Base-by-base conservation (phyloP, 2,113 vertebrate genomes). In the Puma concolor region DNA sequence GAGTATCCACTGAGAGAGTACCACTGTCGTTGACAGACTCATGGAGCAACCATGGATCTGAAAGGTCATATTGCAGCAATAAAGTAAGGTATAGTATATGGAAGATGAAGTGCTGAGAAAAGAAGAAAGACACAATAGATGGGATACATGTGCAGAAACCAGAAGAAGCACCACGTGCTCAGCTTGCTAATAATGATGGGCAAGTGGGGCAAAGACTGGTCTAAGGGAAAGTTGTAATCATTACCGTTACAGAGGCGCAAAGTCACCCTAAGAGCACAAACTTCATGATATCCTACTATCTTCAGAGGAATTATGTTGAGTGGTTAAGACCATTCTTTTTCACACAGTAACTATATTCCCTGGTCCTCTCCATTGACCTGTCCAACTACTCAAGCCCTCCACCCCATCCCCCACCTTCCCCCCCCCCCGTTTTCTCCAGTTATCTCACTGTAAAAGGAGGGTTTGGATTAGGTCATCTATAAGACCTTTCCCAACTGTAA, bases 321-420 rank as follows among this genome's bases (percentile, higher is more conserved):
- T 33, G 21, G 54, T 19, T 19, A 82, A 76, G 25, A 67, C 3
- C n/a, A 8, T 23, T 63, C n/a, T n/a, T 41, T 48, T 19, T 76
- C 41, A 71, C 17, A 57, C 1, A 1, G 10, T 27, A 66, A 29
- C 15, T 92, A 13, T 23, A 52, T 60, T 60, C 1, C 13, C 10
- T 41, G 60, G 23, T 27, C 64, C 31, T 80, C 11, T 84, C 7
- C 41, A 90, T 27, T 66, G 15, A 80, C 44, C 38, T n/a, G 14
- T 27, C 36, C 33, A 84, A 15, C 33, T 52, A 29, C 33, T 17
- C 38, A 16, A 50, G 14, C 7, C 7, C 9, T 69, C 38, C 4
- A 0, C 25, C 2, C 13, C 13, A 0, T 1, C 41, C 13, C 7
- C 0, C 41, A 15, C 27, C 66, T n/a, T n/a, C 11, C 23, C 15